Percentiles rank a stretch among this genome's conserved stretches.
Evolutionary conservation across 1,140 invertebrate species (phyloP).

Genomic region (Drosophila orena): DNA sequence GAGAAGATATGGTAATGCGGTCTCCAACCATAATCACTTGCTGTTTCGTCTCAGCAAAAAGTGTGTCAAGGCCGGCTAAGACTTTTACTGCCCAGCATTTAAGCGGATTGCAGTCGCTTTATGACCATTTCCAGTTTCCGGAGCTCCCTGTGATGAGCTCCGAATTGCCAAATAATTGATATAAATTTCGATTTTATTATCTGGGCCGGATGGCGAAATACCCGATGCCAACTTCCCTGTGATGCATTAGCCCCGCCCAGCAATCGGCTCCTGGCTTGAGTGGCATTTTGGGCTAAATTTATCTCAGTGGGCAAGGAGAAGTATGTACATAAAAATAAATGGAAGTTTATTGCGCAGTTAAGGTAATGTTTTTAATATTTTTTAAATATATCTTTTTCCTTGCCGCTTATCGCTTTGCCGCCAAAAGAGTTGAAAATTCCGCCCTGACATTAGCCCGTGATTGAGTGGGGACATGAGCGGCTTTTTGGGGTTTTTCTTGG

Average conservation of each 20-base stretch:
- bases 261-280: constrained; percentile 56
- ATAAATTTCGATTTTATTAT: constrained; percentile 54
- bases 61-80: constrained; percentile 60
- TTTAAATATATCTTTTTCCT: constrained; percentile 23
- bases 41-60: constrained; percentile 44
- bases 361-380: constrained; percentile 38
- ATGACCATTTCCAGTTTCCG: constrained; percentile 40
- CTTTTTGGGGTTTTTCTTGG: not conserved
- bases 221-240: constrained; percentile 23
- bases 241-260: constrained; percentile 51
- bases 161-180: constrained; percentile 78
- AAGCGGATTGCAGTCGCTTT: constrained; percentile 49
- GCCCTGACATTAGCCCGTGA: constrained; percentile 40
- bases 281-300: constrained; percentile 37
- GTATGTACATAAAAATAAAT: constrained; percentile 5
- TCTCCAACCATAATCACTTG: constrained; percentile 30
- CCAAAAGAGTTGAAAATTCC: constrained; percentile 39
- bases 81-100: constrained; percentile 49
- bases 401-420: constrained; percentile 5
- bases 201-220: not conserved
- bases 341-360: constrained; percentile 68
- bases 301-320: constrained; percentile 19
- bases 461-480: constrained; percentile 32
- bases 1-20: constrained; percentile 18
- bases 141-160: constrained; percentile 43